phyloP scores from a whole-genome alignment of 1,140 invertebrate genomes.

The Luehdorfia chinensis region DNA sequence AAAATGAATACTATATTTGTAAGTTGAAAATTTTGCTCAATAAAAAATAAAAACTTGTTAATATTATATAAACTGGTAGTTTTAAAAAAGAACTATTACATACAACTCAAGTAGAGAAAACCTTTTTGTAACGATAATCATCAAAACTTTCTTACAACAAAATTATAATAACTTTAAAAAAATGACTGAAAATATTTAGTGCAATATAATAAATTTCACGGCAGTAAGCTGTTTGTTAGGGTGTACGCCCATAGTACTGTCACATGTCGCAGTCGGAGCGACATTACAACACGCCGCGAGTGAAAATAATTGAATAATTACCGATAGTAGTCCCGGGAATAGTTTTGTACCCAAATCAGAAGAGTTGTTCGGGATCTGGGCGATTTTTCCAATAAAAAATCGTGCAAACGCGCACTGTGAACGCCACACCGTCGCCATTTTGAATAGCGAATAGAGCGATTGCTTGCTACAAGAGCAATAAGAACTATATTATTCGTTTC shows the following conservation, averaged over 20 bases:
- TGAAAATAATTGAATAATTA: slow-evolving; percentile 74
- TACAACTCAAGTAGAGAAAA: too few relatives aligned
- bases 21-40: too few relatives aligned
- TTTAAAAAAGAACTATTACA: too few relatives aligned
- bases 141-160: neutral
- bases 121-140: neutral
- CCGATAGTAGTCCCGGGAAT: slow-evolving; percentile 58
- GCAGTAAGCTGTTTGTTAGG: slow-evolving; percentile 43
- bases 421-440: slow-evolving; percentile 77
- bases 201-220: slow-evolving; percentile 16
- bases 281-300: slow-evolving; percentile 56
- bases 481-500: slow-evolving; percentile 77
- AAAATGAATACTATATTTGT: too few relatives aligned
- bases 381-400: slow-evolving; percentile 69
- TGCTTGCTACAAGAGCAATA: slow-evolving; percentile 73
- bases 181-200: slow-evolving; percentile 31
- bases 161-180: slow-evolving; percentile 27
- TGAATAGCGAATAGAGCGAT: slow-evolving; percentile 78
- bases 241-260: slow-evolving; percentile 73
- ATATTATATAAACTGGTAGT: too few relatives aligned
- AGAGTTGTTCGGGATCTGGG: slow-evolving; percentile 64
- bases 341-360: slow-evolving; percentile 62
- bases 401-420: slow-evolving; percentile 70
- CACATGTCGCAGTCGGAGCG: slow-evolving; percentile 74
- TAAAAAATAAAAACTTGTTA: too few relatives aligned